Conservation (phyloP, 2,113 vertebrate species). For the Triplophysa dalaica region DNA sequence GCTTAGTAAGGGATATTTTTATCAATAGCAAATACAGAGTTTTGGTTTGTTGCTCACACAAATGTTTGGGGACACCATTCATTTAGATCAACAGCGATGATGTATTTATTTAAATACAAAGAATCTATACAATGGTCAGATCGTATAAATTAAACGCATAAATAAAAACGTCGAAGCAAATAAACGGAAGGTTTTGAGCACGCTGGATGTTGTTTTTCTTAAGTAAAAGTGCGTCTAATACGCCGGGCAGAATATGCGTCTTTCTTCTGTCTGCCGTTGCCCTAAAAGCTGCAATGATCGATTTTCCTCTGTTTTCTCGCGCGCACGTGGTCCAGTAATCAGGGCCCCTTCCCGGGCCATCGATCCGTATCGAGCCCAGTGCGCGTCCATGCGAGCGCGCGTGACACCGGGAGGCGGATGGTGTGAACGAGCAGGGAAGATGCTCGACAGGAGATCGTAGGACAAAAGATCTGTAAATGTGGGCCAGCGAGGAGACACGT, state of each 20-base stretch:
- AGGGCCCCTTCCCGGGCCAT: constrained; percentile 81
- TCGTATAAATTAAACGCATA: not conserved
- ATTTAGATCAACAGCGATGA: no score
- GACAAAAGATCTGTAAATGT: constrained; percentile 39
- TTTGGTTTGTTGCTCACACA: no score
- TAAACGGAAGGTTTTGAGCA: constrained; percentile 3
- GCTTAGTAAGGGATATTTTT: no score
- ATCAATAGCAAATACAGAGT: no score
- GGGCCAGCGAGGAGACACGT: constrained; percentile 8
- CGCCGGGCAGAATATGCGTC: constrained; percentile 45
- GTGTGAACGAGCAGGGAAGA: constrained; percentile 44
- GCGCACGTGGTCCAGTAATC: constrained; percentile 84
- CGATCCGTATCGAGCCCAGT: constrained; percentile 73
- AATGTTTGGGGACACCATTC: no score
- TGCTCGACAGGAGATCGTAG: constrained; percentile 24
- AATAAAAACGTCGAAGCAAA: not conserved
- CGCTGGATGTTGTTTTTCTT: constrained; percentile 37
- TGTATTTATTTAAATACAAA: no score
- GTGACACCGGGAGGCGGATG: constrained; percentile 55
- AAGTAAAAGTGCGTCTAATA: constrained; percentile 31
- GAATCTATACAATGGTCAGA: no score
- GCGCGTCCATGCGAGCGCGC: constrained; percentile 56
- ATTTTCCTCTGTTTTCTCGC: constrained; percentile 82
- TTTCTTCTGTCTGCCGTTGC: constrained; percentile 71
- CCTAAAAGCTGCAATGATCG: constrained; percentile 84